Conservation (phyloP, 2,888 invertebrate genomes). For the Apamea sordens region DNA sequence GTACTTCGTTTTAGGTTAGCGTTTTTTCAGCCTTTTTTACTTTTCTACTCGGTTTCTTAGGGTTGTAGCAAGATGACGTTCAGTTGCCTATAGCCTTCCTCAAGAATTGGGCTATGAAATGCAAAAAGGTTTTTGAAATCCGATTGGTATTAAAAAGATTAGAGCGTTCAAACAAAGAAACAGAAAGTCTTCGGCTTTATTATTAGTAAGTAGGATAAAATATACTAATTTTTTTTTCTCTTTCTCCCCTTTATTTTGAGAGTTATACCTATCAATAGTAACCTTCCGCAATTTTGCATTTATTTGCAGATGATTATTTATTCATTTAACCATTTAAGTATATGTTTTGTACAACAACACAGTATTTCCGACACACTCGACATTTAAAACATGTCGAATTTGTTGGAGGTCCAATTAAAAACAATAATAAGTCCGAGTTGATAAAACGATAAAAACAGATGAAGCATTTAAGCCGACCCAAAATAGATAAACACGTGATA, state of each 20-base stretch:
- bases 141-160: background rate
- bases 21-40: background rate
- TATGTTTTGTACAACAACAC: background rate
- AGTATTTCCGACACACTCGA: background rate
- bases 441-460: constrained; percentile 18
- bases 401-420: background rate
- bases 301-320: background rate
- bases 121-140: too few relatives aligned
- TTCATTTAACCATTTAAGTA: background rate
- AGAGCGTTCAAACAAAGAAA: background rate
- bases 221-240: too few relatives aligned
- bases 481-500: constrained; percentile 30
- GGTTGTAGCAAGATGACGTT: background rate
- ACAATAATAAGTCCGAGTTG: background rate
- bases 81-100: background rate
- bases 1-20: too few relatives aligned
- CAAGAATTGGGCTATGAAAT: background rate
- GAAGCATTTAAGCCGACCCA: constrained; percentile 13
- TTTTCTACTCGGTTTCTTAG: background rate
- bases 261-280: background rate
- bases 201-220: background rate
- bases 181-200: background rate
- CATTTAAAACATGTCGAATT: background rate
- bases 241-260: background rate
- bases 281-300: background rate